Conservation (phyloP, 2,888 invertebrate genomes). For the Tetranychus truncatus region DNA sequence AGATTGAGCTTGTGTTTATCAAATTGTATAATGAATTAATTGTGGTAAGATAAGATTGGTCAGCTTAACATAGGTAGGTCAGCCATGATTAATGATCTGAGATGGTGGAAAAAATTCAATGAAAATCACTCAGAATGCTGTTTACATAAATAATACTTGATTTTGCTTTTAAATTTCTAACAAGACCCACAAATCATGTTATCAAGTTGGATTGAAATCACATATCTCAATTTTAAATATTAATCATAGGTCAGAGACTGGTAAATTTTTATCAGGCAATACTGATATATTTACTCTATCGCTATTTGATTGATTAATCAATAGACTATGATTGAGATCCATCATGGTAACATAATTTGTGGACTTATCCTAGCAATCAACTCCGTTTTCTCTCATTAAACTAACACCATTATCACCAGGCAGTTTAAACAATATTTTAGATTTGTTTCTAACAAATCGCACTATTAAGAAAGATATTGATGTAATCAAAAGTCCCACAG, state of each 20-base stretch:
- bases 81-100: too few species aligned
- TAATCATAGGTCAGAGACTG: background rate
- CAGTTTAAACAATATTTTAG: background rate
- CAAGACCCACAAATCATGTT: background rate
- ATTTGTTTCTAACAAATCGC: slow-evolving; percentile 7
- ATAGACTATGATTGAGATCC: slow-evolving; percentile 3
- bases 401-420: background rate
- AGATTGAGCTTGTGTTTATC: too few species aligned
- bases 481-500: slow-evolving; percentile 23
- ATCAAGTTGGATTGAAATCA: background rate
- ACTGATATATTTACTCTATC: background rate
- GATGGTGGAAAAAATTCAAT: too few species aligned
- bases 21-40: too few species aligned
- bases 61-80: too few species aligned
- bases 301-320: background rate
- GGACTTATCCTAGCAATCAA: slow-evolving; percentile 5
- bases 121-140: too few species aligned
- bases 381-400: background rate
- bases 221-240: background rate
- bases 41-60: too few species aligned
- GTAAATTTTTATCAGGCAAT: background rate
- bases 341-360: slow-evolving; percentile 11
- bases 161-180: too few species aligned
- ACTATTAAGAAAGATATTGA: slow-evolving; percentile 24
- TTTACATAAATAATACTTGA: too few species aligned